Base-by-base conservation (phyloP, 92 coral and sea anemone genomes). In the Siderastrea siderea region DNA sequence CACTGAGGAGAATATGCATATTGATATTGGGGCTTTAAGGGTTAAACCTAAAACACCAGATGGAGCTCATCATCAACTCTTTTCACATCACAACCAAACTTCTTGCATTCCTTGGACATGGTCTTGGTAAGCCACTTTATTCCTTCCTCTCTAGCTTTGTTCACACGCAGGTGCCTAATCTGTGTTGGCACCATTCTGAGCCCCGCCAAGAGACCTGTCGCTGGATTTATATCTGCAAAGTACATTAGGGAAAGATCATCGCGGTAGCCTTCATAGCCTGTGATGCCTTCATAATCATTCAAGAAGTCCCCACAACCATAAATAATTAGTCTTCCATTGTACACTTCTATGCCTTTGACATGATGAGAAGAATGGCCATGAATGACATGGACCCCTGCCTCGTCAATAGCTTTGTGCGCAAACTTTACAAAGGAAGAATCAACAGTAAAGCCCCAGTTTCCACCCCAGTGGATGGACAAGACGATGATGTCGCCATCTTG, bases 291-390 rank as follows among this genome's bases (percentile, higher is more conserved):
- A 44, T 95, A 95, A 65, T 95, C 98, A 80, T 95, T 80, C 61
- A 95, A 59, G 76, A 95, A 95, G 83, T 95, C 98, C 59, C 98
- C 98, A 83, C 98, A 95, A 9, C 98, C 98, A 66, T 93, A 95
- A 48, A 95, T 93, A 44, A 95, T 91, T 5, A 91, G 93, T 71
- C 88, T 93, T 3, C 91, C 93, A 73, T 95, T 89, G 80, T 95
- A 94, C 13, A 88, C 82, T 82, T 95, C 98, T 43, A 95, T 79
- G 15, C 98, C 98, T 87, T 95, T 95, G 45, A 95, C 90, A 55
- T 95, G 98, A 71, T 95, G 98, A 2, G 98, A 95, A 6, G 98
- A 95, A 78, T 95, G 98, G 1, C 98, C 98, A 89, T 95, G 92
- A 53, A 95, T 93, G 46, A 95, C 72, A 54, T 95, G 93, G n/a